Conservation (phyloP, 2,888 invertebrate species). For the Lutraria lutraria region DNA sequence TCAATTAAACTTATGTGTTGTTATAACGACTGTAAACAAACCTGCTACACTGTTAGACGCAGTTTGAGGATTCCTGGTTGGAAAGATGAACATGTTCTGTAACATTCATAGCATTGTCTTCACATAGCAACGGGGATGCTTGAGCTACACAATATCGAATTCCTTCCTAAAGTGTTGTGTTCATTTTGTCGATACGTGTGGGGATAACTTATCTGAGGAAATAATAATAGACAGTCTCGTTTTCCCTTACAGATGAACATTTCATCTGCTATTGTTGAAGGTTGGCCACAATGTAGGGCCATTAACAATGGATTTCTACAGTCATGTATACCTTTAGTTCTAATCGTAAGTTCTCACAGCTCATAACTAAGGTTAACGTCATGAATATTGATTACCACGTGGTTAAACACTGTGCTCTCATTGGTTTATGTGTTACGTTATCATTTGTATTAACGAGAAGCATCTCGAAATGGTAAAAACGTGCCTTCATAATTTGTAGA, state of each 20-base stretch:
- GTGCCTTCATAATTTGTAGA: not conserved
- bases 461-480: not conserved
- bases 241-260: not conserved
- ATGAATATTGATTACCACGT: not conserved
- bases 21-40: no score
- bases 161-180: not conserved
- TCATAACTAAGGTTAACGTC: not conserved
- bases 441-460: not conserved
- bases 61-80: no score
- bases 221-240: not conserved
- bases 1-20: no score
- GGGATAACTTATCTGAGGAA: not conserved
- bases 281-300: constrained; percentile 5
- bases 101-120: constrained; percentile 14
- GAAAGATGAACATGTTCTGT: not conserved
- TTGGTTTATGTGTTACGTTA: constrained; percentile 2
- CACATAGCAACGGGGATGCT: not conserved
- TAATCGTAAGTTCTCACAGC: not conserved
- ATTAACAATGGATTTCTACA: constrained; percentile 6
- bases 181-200: constrained; percentile 13
- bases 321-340: not conserved
- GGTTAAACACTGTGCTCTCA: not conserved
- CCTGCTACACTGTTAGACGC: no score
- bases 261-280: constrained; percentile 2
- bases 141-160: constrained; percentile 16